These are phyloP conservation scores for Drosophila diplacantha DNA, from an alignment of 2,888 invertebrate genomes.

Conservation along the genomic window DNA sequence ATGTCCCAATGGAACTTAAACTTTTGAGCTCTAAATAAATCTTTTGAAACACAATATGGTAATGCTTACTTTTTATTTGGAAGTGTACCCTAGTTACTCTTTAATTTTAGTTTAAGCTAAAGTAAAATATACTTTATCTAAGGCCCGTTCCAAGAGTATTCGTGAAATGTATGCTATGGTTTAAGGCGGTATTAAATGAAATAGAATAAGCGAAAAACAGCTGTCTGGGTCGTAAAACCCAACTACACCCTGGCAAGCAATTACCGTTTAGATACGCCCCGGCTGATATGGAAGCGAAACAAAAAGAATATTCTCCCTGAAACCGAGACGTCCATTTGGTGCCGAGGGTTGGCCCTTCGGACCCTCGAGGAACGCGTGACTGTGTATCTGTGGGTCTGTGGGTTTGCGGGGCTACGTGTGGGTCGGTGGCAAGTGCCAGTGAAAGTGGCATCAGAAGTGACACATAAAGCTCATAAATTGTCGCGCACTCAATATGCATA, in stretches of 20 bases:
- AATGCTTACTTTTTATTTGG: neutral
- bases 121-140: constrained; percentile 31
- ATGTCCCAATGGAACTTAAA: constrained; percentile 51
- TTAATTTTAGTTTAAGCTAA: no score
- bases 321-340: constrained; percentile 61
- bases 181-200: constrained; percentile 28
- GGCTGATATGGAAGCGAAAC: constrained; percentile 18
- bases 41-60: neutral
- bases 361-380: constrained; percentile 48
- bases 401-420: constrained; percentile 10
- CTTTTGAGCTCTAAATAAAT: neutral
- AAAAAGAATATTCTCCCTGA: constrained; percentile 37
- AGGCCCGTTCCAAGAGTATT: constrained; percentile 7
- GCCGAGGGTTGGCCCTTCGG: constrained; percentile 23
- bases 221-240: constrained; percentile 65
- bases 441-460: constrained; percentile 69
- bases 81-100: neutral
- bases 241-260: constrained; percentile 64
- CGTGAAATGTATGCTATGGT: constrained; percentile 43
- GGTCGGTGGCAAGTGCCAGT: constrained; percentile 42
- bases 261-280: constrained; percentile 62
- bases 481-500: constrained; percentile 61
- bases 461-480: constrained; percentile 72
- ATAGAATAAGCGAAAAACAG: constrained; percentile 47
- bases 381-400: constrained; percentile 19